Evolutionary conservation across 2,888 invertebrate genomes (phyloP), one percentile per base, ranked within the genome.

Genomic region (Dascillus cervinus): DNA sequence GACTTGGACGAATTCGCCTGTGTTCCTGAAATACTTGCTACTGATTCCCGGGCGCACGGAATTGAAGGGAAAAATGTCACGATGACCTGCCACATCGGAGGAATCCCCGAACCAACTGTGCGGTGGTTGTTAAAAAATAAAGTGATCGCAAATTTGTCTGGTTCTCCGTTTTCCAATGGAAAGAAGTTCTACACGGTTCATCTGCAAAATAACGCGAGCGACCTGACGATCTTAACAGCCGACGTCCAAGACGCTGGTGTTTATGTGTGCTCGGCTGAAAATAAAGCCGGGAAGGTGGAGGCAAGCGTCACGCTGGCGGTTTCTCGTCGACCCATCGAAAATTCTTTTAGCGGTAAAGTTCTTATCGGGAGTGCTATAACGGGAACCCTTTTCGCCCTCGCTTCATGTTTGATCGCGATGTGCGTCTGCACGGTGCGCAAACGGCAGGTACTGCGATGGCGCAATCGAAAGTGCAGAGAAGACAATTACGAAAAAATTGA

Each of bases 401-500:
- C 74, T 56, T 74, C 75, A 32, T 80, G 80, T 60, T 67, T 80
- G 55, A 68, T 77, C 51, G 75, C 76, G 45, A 64, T 82, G 41
- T 82, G 79, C 56, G 70, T 78, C 49, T 71, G 71, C 43, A 67
- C 70, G 11, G 52, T 70, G 32, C 72, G 77, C 41, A 77, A 77
- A 55, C 72, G 72, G 55, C 72, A 76, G 48, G 73, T 77, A 56
- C 69, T 75, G 58, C 58, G 65, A 47, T 56, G 58, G 46, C 54
- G 61, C 8, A 66, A 62, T 12, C 62, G 66, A 6, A 64, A 70
- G 39, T 52, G 60, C 17, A 59, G 66, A 12, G 66, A 65, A 42
- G 82, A 82, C 51, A 82, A 77, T 62, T 84, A 84, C 55, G 84
- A 84, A 59, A 85, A 84, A 68, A 83, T 85, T 44, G 83, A 84